phyloP scores from a whole-genome alignment of 2,888 invertebrate genomes.

The Watsonalla cultraria region DNA sequence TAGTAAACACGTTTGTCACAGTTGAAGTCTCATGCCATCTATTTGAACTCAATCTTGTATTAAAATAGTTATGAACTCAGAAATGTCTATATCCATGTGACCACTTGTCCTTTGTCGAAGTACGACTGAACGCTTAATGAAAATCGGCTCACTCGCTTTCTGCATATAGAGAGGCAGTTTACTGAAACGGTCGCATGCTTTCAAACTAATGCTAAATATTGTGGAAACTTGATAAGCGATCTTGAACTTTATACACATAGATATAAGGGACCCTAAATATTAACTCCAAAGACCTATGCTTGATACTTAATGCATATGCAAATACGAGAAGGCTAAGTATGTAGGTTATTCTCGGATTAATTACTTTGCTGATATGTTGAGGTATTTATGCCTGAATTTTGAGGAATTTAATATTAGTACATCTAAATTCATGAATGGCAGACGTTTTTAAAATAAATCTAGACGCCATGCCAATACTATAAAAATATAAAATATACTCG shows the following conservation, averaged over 20 bases:
- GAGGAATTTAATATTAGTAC: too few relatives aligned
- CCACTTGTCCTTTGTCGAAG: conserved; percentile 42
- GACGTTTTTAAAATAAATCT: too few relatives aligned
- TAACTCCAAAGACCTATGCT: conserved; percentile 24
- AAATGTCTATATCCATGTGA: conserved; percentile 24
- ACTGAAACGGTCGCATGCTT: conserved; percentile 55
- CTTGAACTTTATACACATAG: conserved; percentile 26
- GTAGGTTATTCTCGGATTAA: conserved; percentile 42
- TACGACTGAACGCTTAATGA: conserved; percentile 58
- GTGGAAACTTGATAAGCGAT: conserved; percentile 27
- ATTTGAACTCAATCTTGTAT: conserved; percentile 4
- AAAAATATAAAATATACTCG: too few relatives aligned
- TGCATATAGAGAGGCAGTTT: conserved; percentile 71
- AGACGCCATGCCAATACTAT: too few relatives aligned
- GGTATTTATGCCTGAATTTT: neutral
- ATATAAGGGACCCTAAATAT: conserved; percentile 12
- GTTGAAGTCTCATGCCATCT: conserved; percentile 1
- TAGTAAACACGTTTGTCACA: neutral
- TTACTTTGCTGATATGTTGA: conserved; percentile 20
- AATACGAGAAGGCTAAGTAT: conserved; percentile 42
- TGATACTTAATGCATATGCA: conserved; percentile 55
- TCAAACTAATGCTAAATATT: conserved; percentile 60
- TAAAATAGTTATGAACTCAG: conserved; percentile 2
- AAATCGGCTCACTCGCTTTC: conserved; percentile 63
- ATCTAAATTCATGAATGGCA: too few relatives aligned